phyloP scores from a whole-genome alignment of 1,140 invertebrate species.

The Macrocentrus cingulum region DNA sequence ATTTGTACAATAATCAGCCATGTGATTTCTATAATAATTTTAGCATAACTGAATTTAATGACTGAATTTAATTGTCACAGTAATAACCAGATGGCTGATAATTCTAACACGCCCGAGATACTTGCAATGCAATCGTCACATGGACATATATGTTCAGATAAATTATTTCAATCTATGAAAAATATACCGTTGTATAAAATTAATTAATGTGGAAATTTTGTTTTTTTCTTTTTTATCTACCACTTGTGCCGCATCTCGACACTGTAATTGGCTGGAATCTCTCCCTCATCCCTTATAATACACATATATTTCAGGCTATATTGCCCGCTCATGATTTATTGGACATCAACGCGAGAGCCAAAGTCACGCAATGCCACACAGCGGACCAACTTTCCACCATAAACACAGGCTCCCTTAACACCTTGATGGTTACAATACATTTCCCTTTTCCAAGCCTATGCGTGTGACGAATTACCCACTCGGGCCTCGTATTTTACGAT shows the following conservation, averaged over 20 bases:
- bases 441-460: constrained; percentile 37
- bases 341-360: neutral
- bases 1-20: neutral
- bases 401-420: constrained; percentile 40
- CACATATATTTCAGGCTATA: neutral
- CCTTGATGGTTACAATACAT: constrained; percentile 33
- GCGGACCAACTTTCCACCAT: constrained; percentile 23
- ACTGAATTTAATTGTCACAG: neutral
- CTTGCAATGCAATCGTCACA: neutral
- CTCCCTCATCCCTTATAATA: no score
- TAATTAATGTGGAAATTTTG: no score
- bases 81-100: constrained; percentile 15
- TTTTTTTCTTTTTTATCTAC: no score
- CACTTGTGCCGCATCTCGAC: no score
- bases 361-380: constrained; percentile 1
- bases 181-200: no score
- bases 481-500: constrained; percentile 50
- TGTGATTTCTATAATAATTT: neutral
- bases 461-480: constrained; percentile 44
- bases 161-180: no score
- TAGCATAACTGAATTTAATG: constrained; percentile 4
- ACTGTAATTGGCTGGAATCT: no score
- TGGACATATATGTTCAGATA: neutral
- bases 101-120: neutral
- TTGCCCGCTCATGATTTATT: neutral